Base-by-base conservation (phyloP, 35 echinoderm and acorn worm genomes). In the Heliocidaris tuberculata region DNA sequence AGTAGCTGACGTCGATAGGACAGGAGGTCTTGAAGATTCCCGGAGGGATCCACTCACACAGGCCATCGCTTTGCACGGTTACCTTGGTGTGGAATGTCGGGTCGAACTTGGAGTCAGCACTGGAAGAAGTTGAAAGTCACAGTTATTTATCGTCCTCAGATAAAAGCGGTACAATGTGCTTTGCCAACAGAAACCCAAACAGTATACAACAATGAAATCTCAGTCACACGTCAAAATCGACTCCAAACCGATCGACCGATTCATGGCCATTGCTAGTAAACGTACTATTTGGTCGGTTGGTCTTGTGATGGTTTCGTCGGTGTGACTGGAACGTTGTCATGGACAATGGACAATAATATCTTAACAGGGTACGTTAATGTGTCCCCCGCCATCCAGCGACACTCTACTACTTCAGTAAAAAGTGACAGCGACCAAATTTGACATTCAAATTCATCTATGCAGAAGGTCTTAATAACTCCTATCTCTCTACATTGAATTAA, bases 21-120 rank as follows among this genome's bases (percentile, higher is more conserved):
- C 98, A 99, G 9, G 97, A 97, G 32, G 94, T 96, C 15, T 94
- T 90, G 90, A 99, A 92, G 13, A 99, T 95, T 31, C 96, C 97
- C 0, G 97, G 97, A 21, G 97, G 98, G 24, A 97, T 93, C 97
- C 97, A 97, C 10, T 21, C 31, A 52, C 96, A 95, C 0, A 31
- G 21, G 4, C 98, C 98, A 31, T 96, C 59, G 59, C 93, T 59
- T 16, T 94, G n/a, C 49, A 96, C 88, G 21, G 96, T 54, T 0
- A 96, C 85, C 59, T 98, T 96, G 50, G 93, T 92, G 90, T 98
- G 97, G 85, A 93, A 98, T 6, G 97, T 96, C 4, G 97, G 95
- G 32, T 98, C 97, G 86, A 98, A 98, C 3, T 94, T 78, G 94
- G 96, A 94, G 71, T 96, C 97, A 13, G 97, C 97, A 93, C 97